Percentiles rank a stretch among this genome's conserved stretches.
Conservation (phyloP, 2,113 vertebrate genomes). For the Phaethornis superciliosus region DNA sequence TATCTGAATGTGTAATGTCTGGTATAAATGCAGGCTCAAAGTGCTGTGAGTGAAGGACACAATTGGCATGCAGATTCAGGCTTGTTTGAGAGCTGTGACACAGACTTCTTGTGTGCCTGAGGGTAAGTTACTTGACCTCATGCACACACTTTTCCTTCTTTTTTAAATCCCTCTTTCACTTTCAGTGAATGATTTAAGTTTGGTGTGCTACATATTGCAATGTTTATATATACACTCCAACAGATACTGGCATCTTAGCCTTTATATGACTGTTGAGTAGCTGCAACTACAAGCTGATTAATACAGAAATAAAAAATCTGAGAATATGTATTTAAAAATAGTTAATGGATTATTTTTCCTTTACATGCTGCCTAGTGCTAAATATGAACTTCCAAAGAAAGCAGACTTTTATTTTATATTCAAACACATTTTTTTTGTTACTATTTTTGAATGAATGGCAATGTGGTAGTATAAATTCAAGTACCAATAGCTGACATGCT, state of each 20-base stretch:
- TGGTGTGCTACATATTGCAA: neutral
- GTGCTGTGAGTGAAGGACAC: neutral
- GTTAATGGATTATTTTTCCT: neutral
- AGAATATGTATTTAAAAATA: neutral
- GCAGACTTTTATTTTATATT: neutral
- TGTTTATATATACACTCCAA: neutral
- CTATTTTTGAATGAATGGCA: neutral
- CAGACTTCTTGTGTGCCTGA: neutral
- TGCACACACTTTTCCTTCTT: neutral
- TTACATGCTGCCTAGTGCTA: neutral
- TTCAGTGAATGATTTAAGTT: neutral
- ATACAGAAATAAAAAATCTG: neutral
- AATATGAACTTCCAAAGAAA: neutral
- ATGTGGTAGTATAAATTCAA: neutral
- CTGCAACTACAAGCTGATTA: neutral
- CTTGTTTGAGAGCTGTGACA: neutral
- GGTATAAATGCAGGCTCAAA: neutral
- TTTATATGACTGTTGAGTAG: neutral
- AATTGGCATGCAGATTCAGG: neutral
- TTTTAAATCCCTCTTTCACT: neutral
- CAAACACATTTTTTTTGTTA: neutral
- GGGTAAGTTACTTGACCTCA: neutral
- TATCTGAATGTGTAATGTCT: constrained; percentile 4
- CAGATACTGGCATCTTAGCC: neutral
- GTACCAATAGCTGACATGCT: neutral